Conservation (phyloP, 2,797 vertebrate genomes). For the Gila robusta region DNA sequence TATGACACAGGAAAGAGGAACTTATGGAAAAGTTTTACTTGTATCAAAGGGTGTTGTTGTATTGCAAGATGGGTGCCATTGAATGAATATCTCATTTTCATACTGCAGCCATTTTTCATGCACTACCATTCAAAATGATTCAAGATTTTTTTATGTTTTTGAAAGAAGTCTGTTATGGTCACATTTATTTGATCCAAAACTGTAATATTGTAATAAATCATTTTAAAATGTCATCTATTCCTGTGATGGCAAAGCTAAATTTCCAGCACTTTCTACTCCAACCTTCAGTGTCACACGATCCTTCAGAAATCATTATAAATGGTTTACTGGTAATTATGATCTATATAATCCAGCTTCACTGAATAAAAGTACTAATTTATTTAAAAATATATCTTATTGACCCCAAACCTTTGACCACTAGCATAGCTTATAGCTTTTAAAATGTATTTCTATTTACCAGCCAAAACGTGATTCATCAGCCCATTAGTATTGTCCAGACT, state of each 20-base stretch:
- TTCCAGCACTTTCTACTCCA: not conserved
- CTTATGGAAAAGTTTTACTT: slow-evolving; percentile 42
- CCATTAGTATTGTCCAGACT: not conserved
- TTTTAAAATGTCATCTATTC: not conserved
- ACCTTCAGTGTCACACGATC: not conserved
- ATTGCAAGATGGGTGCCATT: not conserved
- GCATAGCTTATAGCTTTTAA: not conserved
- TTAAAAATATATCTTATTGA: not conserved
- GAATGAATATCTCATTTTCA: not conserved
- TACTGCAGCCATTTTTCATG: not conserved
- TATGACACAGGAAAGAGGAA: slow-evolving; percentile 53
- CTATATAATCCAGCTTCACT: not conserved
- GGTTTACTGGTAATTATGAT: too few species aligned
- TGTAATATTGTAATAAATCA: not conserved
- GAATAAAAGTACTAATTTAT: not conserved
- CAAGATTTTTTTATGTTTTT: not conserved
- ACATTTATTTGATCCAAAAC: not conserved
- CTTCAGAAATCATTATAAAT: not conserved
- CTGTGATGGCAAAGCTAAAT: not conserved
- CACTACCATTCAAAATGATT: not conserved
- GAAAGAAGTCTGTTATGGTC: not conserved
- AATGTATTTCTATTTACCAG: not conserved
- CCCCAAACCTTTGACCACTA: not conserved
- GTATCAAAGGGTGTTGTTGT: not conserved
- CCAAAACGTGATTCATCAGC: not conserved